A percentile compares a stretch with the other conserved stretches of the same genome.
Conservation (phyloP, 2,113 vertebrate species). For the Clarias batrachus region DNA sequence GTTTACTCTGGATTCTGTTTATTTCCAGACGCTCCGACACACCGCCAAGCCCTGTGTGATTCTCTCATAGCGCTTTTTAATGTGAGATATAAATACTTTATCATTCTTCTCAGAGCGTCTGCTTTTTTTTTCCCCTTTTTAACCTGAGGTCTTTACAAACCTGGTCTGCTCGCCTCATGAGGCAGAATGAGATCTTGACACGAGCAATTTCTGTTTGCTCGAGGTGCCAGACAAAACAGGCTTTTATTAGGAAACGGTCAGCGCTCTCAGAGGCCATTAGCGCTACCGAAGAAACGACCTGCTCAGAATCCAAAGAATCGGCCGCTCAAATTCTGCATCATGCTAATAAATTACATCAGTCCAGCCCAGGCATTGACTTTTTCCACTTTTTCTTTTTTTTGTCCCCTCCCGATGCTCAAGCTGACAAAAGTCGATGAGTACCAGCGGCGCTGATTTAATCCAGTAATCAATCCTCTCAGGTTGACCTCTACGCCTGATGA, state of each 20-base stretch:
- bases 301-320: neutral
- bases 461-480: neutral
- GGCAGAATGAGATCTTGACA: constrained; percentile 29
- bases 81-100: neutral
- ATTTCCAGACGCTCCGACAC: neutral
- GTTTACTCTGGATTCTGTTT: neutral
- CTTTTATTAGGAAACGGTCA: constrained; percentile 19
- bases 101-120: constrained; percentile 26
- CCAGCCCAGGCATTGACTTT: neutral
- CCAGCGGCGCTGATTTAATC: neutral
- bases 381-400: neutral
- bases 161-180: constrained; percentile 18
- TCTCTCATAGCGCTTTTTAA: neutral
- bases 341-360: neutral
- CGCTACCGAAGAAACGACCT: neutral
- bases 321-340: neutral
- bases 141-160: constrained; percentile 8
- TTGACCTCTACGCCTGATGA: neutral
- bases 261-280: constrained; percentile 37
- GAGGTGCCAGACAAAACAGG: neutral
- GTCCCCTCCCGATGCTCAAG: neutral
- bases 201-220: constrained; percentile 28
- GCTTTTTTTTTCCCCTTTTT: neutral
- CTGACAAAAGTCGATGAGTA: constrained; percentile 5
- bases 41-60: neutral